These are phyloP conservation scores for Notodonta dromedarius DNA, from an alignment of 2,888 invertebrate genomes.

Conservation along the genomic window DNA sequence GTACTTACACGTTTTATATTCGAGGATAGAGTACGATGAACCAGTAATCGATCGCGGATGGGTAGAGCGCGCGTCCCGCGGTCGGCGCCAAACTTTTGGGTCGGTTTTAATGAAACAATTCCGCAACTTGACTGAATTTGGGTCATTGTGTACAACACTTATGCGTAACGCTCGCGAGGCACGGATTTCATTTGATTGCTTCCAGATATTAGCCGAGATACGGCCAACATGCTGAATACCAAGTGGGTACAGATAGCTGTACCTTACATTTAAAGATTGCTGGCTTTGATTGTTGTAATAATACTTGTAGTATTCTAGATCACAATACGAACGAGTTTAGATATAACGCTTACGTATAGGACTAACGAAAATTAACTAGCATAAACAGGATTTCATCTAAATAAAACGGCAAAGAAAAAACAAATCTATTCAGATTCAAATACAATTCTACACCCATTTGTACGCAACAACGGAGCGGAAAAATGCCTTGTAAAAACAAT, in stretches of 20 bases:
- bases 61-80: conserved; percentile 57
- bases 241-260: not conserved
- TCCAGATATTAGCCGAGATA: conserved; percentile 44
- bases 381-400: not conserved
- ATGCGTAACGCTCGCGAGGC: conserved; percentile 53
- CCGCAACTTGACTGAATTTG: conserved; percentile 67
- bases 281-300: not conserved
- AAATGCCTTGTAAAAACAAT: conserved; percentile 75
- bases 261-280: not conserved
- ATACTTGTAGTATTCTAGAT: not conserved
- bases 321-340: no score
- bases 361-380: not conserved
- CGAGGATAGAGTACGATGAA: conserved; percentile 67
- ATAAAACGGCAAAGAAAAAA: not conserved
- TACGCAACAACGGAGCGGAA: conserved; percentile 29
- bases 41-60: conserved; percentile 67
- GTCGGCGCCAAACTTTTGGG: conserved; percentile 72
- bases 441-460: conserved; percentile 2
- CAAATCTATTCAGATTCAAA: conserved; percentile 4
- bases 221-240: conserved; percentile 34
- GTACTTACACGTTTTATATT: conserved; percentile 52
- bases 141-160: conserved; percentile 72
- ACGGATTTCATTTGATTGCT: conserved; percentile 49
- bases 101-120: conserved; percentile 78
- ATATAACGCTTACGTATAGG: not conserved